Conservation (phyloP, 1,140 invertebrate species). For the Catajapyx aquilonaris region DNA sequence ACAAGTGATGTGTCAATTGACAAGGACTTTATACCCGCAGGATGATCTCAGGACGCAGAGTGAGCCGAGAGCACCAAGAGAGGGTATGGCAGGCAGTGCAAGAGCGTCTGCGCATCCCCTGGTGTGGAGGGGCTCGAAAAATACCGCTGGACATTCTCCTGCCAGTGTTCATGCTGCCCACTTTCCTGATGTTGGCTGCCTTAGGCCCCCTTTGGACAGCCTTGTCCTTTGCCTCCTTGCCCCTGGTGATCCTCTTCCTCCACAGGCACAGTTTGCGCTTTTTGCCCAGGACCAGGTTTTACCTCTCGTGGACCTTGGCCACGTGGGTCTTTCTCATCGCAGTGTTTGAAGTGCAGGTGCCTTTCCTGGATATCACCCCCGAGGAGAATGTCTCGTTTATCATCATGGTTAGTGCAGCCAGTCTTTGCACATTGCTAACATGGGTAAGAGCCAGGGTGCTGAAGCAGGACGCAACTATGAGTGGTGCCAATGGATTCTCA, state of each 20-base stretch:
- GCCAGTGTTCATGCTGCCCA: constrained; percentile 37
- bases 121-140: constrained; percentile 27
- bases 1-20: too few species aligned
- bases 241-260: constrained; percentile 35
- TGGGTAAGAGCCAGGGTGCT: constrained; percentile 19
- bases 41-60: too few species aligned
- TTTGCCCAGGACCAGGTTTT: constrained; percentile 40
- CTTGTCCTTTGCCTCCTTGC: constrained; percentile 33
- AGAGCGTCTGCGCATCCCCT: constrained; percentile 30
- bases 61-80: neutral
- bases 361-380: constrained; percentile 37
- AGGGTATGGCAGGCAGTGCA: constrained; percentile 13
- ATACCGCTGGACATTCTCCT: constrained; percentile 33
- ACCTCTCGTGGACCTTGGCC: constrained; percentile 39
- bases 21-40: too few species aligned
- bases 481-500: constrained; percentile 16
- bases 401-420: constrained; percentile 27
- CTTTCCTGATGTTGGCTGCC: constrained; percentile 31
- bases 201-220: constrained; percentile 32
- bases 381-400: constrained; percentile 41
- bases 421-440: constrained; percentile 30
- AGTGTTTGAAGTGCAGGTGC: constrained; percentile 38
- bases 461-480: constrained; percentile 21
- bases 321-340: constrained; percentile 36
- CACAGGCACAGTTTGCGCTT: too few species aligned